phyloP scores from a whole-genome alignment of 2,113 vertebrate genomes.

The Hemichromis elongatus region DNA sequence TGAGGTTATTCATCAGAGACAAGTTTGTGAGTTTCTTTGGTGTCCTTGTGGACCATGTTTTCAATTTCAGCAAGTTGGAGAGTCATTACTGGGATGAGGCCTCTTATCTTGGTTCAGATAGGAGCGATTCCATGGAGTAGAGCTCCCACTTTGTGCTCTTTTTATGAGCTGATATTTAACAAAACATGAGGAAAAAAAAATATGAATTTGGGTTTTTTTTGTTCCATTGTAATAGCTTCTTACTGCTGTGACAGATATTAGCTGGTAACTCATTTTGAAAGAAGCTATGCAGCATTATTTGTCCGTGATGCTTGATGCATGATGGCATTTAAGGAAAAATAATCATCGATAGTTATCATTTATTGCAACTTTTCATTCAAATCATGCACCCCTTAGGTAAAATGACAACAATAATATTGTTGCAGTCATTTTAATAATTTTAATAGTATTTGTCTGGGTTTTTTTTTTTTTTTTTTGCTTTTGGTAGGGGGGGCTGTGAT shows the following conservation, averaged over 20 bases:
- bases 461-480: accelerated
- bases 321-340: background rate
- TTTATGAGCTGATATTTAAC: background rate
- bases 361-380: background rate
- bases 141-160: background rate
- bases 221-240: background rate
- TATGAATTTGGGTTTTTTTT: background rate
- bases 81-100: background rate
- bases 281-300: background rate
- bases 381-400: background rate
- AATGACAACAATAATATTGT: background rate
- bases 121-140: background rate
- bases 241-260: background rate
- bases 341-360: background rate
- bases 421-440: background rate
- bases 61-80: background rate
- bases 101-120: background rate
- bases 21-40: background rate
- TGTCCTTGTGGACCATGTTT: background rate
- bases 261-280: background rate
- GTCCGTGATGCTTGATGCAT: background rate
- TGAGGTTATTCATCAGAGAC: background rate
- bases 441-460: background rate
- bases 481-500: background rate
- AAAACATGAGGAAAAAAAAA: background rate